These are phyloP conservation scores for Amblyopsis rosae DNA, from an alignment of 2,113 vertebrate genomes.

Conservation along the genomic window DNA sequence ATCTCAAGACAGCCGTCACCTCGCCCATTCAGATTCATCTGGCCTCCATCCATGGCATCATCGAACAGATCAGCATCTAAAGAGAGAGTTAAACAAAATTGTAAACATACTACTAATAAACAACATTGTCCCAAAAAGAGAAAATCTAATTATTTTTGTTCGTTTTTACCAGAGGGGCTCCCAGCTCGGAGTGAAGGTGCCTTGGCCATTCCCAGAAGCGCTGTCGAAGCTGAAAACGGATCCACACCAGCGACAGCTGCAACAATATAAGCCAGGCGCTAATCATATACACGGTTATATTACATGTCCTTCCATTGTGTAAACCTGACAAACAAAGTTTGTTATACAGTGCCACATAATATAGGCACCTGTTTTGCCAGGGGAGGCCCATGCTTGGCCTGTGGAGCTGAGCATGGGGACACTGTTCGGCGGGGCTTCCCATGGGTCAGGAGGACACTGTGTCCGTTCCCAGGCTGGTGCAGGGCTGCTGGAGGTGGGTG, in stretches of 20 bases:
- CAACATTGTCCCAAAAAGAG: not conserved
- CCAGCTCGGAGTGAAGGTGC: conserved; percentile 58
- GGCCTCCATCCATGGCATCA: conserved; percentile 82
- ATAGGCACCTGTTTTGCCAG: conserved; percentile 61
- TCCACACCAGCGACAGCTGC: conserved; percentile 73
- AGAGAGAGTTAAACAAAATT: conserved; percentile 1
- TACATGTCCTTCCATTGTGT: not conserved
- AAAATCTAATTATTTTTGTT: no score
- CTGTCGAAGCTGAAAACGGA: conserved; percentile 75
- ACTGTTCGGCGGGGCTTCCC: conserved; percentile 79
- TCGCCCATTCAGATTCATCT: conserved; percentile 77
- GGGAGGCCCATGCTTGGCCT: conserved; percentile 46
- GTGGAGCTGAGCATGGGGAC: conserved; percentile 50
- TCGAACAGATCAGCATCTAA: conserved; percentile 88
- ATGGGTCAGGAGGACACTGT: conserved; percentile 77
- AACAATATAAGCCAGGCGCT: conserved; percentile 34
- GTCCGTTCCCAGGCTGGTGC: conserved; percentile 72
- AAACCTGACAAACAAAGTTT: not conserved
- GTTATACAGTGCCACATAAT: not conserved
- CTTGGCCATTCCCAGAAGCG: conserved; percentile 19
- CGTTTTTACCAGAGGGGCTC: conserved; percentile 82
- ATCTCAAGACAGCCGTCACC: conserved; percentile 74
- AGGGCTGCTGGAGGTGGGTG: conserved; percentile 56
- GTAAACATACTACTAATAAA: no score
- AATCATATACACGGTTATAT: not conserved